Evolutionary conservation across 2,113 vertebrate genomes (phyloP), one percentile per base, ranked within the genome.

Genomic region (Urocitellus parryii): DNA sequence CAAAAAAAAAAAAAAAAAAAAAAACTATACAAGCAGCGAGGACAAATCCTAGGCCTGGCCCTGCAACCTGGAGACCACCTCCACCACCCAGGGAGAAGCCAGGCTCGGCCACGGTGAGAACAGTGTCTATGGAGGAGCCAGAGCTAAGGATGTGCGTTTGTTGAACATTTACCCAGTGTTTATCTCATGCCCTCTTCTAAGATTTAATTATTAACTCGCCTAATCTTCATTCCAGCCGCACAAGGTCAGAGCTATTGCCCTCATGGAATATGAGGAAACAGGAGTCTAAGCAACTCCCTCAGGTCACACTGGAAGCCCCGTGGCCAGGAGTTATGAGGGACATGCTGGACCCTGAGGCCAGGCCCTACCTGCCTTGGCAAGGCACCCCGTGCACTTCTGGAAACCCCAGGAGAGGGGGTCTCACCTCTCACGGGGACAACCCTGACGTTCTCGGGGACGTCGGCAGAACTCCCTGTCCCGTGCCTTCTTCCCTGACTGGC

Each of bases 201-300:
- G 29, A 63, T 14, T 39, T 68, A 34, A 70, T 68, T 17, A 70
- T 4, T 24, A 81, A 22, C 53, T 81, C 25, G 18, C 53, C 77
- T 20, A 51, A 76, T 70, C 67, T 58, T 13, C 53, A 27, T 18
- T 20, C 63, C 73, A 24, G 2, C 63, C 32, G 11, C 53, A 53
- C 4, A 0, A 39, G 18, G 18, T 27, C 1, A 58, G 51, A 0
- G 11, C 5, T 4, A 2, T 11, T 2, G 10, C 2, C 45, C 39
- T 12, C 24, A 4, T 0, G 17, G n/a, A 53, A 48, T 1, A 13
- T 0, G 8, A 82, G 53, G 79, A 72, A 34, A 72, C 9, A 0
- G 17, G 10, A 22, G 51, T 39, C 61, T 58, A 37, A 70, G 25
- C 4, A 4, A 24, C 20, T 17, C 22, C 70, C 45, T 58, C 2